Evolutionary conservation across 2,888 invertebrate species (phyloP).

Genomic region (Sinhomidia bicolor): DNA sequence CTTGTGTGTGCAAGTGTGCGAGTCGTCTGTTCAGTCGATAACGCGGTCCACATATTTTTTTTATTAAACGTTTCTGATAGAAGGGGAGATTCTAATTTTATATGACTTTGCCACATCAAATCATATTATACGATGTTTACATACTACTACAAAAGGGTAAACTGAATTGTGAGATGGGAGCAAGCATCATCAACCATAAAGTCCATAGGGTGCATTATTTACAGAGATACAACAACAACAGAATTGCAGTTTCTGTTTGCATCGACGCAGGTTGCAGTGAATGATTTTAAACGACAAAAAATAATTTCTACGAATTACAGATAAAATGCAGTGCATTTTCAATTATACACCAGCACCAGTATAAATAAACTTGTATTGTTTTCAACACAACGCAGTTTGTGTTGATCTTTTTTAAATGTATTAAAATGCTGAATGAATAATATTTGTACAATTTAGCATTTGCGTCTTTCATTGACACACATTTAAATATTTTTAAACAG

Average conservation of each 20-base stretch:
- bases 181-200: not conserved
- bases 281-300: not conserved
- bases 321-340: too few relatives aligned
- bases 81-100: not conserved
- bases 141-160: not conserved
- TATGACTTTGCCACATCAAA: not conserved
- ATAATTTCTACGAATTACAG: not conserved
- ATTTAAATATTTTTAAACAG: too few relatives aligned
- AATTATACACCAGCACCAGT: too few relatives aligned
- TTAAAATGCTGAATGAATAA: too few relatives aligned
- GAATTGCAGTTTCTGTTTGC: not conserved
- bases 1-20: slow-evolving; percentile 62
- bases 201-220: not conserved
- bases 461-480: too few relatives aligned
- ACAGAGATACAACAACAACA: not conserved
- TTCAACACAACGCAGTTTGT: too few relatives aligned
- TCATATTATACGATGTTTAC: not conserved
- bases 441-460: too few relatives aligned
- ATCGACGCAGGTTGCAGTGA: not conserved
- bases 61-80: not conserved
- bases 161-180: not conserved
- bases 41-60: not conserved
- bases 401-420: too few relatives aligned
- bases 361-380: too few relatives aligned
- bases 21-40: slow-evolving; percentile 51